Evolutionary conservation across 2,113 vertebrate species (phyloP).

Genomic region (Corythaixoides concolor): DNA sequence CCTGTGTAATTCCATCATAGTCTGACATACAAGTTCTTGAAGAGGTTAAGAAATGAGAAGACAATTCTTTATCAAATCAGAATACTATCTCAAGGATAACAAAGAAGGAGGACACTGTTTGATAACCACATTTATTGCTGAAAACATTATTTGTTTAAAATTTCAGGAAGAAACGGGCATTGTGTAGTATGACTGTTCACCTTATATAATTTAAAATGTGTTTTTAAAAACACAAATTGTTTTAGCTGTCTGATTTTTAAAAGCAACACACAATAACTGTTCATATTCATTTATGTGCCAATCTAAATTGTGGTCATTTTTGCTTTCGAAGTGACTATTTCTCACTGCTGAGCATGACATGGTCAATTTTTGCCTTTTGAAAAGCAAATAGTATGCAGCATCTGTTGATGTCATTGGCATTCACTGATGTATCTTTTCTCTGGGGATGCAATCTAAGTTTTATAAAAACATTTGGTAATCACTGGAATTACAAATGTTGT

Average conservation of each 20-base stretch:
- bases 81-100: background rate
- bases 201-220: background rate
- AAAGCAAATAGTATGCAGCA: background rate
- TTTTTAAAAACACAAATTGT: background rate
- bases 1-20: background rate
- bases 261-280: background rate
- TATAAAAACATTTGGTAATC: background rate
- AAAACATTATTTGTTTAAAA: background rate
- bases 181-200: background rate
- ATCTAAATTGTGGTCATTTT: background rate
- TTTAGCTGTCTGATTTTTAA: background rate
- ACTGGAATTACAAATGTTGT: background rate
- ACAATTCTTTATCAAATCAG: background rate
- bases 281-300: background rate
- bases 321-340: background rate
- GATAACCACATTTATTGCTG: background rate
- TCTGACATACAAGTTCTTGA: background rate
- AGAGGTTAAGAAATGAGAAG: background rate
- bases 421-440: background rate
- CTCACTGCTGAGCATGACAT: background rate
- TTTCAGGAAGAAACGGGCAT: background rate
- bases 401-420: background rate
- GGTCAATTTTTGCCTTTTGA: background rate
- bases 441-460: background rate
- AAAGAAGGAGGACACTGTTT: background rate